Evolutionary conservation across 2,888 invertebrate genomes (phyloP).

Genomic region (Melipona beecheii): DNA sequence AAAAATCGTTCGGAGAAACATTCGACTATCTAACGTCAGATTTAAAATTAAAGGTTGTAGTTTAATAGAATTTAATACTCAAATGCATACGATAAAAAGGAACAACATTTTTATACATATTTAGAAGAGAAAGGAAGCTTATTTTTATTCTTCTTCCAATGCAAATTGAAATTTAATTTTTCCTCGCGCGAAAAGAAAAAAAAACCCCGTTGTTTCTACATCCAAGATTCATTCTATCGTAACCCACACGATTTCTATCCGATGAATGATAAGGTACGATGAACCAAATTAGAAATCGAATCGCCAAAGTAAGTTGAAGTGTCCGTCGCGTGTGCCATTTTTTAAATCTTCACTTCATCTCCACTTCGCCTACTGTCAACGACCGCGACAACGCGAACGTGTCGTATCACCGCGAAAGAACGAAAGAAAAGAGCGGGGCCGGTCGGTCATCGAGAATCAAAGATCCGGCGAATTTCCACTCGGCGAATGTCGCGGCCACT

Average conservation of each 20-base stretch:
- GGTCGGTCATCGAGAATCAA: neutral
- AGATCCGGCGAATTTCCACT: neutral
- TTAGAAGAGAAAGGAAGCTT: neutral
- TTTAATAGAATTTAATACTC: no score
- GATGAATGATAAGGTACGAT: no score
- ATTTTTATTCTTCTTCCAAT: neutral
- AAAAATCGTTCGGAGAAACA: no score
- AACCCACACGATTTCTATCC: neutral
- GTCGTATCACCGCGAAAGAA: neutral
- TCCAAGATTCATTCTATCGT: neutral
- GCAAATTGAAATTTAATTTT: neutral
- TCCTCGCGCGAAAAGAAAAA: neutral
- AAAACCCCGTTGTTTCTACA: neutral
- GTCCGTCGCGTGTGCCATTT: constrained; percentile 10
- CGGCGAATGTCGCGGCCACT: neutral
- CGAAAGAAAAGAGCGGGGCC: neutral
- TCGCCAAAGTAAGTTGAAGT: neutral
- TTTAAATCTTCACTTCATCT: neutral
- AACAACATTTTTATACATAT: neutral
- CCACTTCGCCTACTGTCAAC: constrained; percentile 5
- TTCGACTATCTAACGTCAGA: no score
- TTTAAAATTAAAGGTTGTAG: no score
- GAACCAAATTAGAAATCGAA: neutral
- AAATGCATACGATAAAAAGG: neutral
- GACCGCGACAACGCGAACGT: constrained; percentile 24